Evolutionary conservation across 1,140 invertebrate genomes (phyloP).

Genomic region (Chironomus tepperi): DNA sequence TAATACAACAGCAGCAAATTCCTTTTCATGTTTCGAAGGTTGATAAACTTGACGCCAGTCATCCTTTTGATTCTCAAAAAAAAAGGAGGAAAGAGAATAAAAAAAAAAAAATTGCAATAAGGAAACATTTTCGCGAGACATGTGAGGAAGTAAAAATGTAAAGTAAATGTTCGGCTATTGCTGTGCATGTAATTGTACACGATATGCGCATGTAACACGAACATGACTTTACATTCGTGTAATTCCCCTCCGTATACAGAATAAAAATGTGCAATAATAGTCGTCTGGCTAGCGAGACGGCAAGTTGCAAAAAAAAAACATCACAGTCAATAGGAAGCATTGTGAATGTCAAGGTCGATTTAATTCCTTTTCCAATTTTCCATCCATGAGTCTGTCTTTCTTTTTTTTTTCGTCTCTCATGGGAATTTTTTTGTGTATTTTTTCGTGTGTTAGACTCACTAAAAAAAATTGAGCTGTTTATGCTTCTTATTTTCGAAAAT

Average conservation of each 20-base stretch:
- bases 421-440: background rate
- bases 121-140: background rate
- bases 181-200: background rate
- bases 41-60: constrained; percentile 1
- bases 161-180: background rate
- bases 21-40: background rate
- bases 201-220: background rate
- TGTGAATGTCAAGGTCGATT: constrained; percentile 7
- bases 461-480: too few species aligned
- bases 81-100: background rate
- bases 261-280: background rate
- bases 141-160: background rate
- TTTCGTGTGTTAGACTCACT: too few species aligned
- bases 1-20: background rate
- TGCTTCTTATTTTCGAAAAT: too few species aligned
- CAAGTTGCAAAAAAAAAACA: background rate
- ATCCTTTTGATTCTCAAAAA: background rate
- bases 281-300: background rate
- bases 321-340: constrained; percentile 6
- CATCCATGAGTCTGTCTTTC: background rate
- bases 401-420: constrained; percentile 10
- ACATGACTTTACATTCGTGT: background rate
- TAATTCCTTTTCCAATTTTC: background rate
- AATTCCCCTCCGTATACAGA: background rate
- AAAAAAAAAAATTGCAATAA: background rate